A percentile compares a stretch with the other conserved stretches of the same genome.
These are phyloP conservation scores for Henricia sp. DNA, from an alignment of 53 echinoderm and acorn worm species.

Conservation along the genomic window DNA sequence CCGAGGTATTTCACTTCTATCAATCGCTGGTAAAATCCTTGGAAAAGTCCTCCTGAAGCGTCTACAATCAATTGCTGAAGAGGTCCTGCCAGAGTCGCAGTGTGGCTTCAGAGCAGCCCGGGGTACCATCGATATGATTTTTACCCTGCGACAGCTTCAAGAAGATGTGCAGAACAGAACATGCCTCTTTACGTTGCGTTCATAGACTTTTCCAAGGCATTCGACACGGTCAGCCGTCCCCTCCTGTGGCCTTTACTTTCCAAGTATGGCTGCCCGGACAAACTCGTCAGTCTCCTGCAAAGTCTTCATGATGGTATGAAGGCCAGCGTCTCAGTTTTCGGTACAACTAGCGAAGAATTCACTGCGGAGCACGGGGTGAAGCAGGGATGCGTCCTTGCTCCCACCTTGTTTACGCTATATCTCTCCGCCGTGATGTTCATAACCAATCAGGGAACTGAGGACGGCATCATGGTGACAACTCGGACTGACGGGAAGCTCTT, in stretches of 20 bases:
- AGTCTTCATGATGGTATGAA: slow-evolving; percentile 47
- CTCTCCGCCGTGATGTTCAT: slow-evolving; percentile 61
- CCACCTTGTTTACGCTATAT: slow-evolving; percentile 56
- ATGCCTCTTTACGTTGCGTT: slow-evolving; percentile 33
- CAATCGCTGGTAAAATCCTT: slow-evolving; percentile 21
- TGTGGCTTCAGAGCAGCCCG: slow-evolving; percentile 36
- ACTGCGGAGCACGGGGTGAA: slow-evolving; percentile 41
- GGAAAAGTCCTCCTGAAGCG: too few relatives aligned
- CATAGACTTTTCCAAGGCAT: too few relatives aligned
- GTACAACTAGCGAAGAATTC: background rate
- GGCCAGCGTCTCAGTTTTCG: slow-evolving; percentile 15
- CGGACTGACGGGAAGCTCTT: too few relatives aligned
- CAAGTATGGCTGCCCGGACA: slow-evolving; percentile 51
- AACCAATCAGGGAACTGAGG: too few relatives aligned
- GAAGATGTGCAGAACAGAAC: background rate
- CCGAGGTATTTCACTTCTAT: slow-evolving; percentile 16
- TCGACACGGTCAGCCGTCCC: slow-evolving; percentile 28
- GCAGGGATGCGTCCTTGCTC: slow-evolving; percentile 58
- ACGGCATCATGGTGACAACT: too few relatives aligned
- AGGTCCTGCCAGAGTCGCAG: slow-evolving; percentile 30
- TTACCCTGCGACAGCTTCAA: slow-evolving; percentile 34
- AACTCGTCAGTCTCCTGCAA: slow-evolving; percentile 38
- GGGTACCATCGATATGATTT: slow-evolving; percentile 29
- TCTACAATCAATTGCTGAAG: background rate
- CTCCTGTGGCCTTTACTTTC: slow-evolving; percentile 36